Evolutionary conservation across 2,797 vertebrate species (phyloP), one percentile per base, ranked within the genome.

Genomic region (Schizopygopsis pylzovi): DNA sequence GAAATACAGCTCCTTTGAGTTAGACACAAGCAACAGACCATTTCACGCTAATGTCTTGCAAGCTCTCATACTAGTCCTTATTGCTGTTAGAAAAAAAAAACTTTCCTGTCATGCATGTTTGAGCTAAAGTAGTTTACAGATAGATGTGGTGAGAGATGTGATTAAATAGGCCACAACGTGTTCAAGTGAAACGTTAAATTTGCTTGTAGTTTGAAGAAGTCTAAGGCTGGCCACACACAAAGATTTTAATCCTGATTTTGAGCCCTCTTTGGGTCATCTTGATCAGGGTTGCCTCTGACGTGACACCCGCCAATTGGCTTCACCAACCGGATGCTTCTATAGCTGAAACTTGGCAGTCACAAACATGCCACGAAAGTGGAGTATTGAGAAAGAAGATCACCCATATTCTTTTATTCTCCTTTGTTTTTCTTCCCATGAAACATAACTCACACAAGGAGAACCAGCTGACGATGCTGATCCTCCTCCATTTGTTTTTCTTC

Each of bases 31-130:
- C 72, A 87, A 82, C 79, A 80, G 63, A 65, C 25, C 76, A 13
- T 86, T 79, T 87, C 11, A 75, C 79, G 28, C 85, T 93, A 89
- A 90, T 89, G 84, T 92, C 88, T 70, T 52, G 56, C 63, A 82
- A 70, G 59, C 82, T 61, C 67, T 61, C 70, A n/a, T 61, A 28
- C 33, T 79, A 87, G 47, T 20, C 20, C 72, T 70, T 76, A 54
- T 82, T n/a, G 18, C 45, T 88, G 11, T 81, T 68, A 22, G 22
- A 47, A 54, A 20, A 39, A 83, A 83, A 25, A 56, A 84, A 15
- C n/a, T 56, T 83, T 83, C 70, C 75, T 39, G 72, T 71, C n/a
- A 77, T 77, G 45, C 49, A 54, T 6, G 47, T 6, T 68, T 54
- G 49, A 76, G 52, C 37, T 47, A 2, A 83, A 83, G 13, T 85